Evolutionary conservation across 53 echinoderm and acorn worm species (phyloP), one percentile per base, ranked within the genome.

Genomic region (Glandiceps talaboti): DNA sequence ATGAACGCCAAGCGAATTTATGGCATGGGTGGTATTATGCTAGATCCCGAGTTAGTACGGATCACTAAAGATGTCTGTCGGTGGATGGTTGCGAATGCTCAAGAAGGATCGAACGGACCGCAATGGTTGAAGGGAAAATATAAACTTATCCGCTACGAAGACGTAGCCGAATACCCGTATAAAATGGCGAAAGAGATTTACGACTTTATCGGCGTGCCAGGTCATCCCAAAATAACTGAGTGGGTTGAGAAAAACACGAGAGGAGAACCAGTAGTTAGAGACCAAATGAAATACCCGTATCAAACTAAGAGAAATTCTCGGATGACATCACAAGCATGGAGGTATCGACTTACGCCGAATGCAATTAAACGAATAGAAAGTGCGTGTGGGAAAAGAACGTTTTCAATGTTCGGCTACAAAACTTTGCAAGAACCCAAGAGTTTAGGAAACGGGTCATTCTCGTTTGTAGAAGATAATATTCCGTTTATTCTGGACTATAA

Each of bases 81-180:
- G 29, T 79, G 84, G 31, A 89, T 94, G 83, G 73, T 85, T 27
- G 73, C 76, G 14, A 94, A 94, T 45, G 28, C 91, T 25, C 27
- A 80, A 30, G 89, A 86, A 45, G 79, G 77, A 1, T 33, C 80
- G 6, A 32, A 87, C 1, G 79, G 33, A 0, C 85, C 89, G 0
- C 33, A 32, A 14, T 94, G 94, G 94, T 77, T 94, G 10, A 79
- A 73, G 32, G 83, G 77, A 6, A 85, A 79, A 33, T 85, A 91
- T 75, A 89, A 80, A 77, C 26, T 94, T 0, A 81, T 94, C 0
- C 85, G 94, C 25, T 94, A 88, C 76, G 94, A 94, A 77, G 94
- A 94, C 73, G 76, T 91, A 26, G 88, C 94, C 28, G 32, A 77
- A 33, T 27, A 79, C n/a, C 89, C 91, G 1, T 27, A 84, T 6